Evolutionary conservation across 2,888 invertebrate genomes (phyloP), one percentile per base, ranked within the genome.

Genomic region (Eupithecia pulchellata): DNA sequence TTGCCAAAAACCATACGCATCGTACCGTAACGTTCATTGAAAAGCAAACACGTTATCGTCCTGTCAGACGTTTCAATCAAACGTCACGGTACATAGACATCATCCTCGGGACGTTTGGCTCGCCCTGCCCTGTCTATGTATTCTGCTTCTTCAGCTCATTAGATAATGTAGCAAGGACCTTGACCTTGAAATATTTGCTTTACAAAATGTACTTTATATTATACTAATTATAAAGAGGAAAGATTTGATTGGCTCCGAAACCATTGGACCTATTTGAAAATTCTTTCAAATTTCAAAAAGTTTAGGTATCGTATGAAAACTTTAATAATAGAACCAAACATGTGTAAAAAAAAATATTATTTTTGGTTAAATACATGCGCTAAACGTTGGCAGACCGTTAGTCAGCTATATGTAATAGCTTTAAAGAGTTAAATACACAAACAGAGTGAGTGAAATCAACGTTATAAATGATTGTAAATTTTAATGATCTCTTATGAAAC

Each of bases 61-160:
- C 52, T 25, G 63, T 64, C 64, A 61, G 58, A 62, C 67, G 29
- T 72, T 72, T 72, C 69, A 69, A 71, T 75, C 69, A 71, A 4
- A 34, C 39, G 74, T 74, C 68, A 69, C 63, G 69, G 69, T 52
- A 70, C 67, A 55, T 66, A 67, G 29, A 64, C 47, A 66, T 55
- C 30, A 74, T 73, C 77, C 72, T 74, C 75, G 72, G 68, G 72
- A 72, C 75, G 77, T 77, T 77, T 77, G 73, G 66, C 75, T 65
- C 72, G 74, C 58, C 71, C 66, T 70, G 60, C 64, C 73, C 64
- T 70, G 69, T 69, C 34, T 64, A 58, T 63, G 57, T 64, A 14
- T 5, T 55, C 25, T 60, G 58, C 39, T 36, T 61, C 11, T 34
- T 36, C 17, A 34, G 34, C 20, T 20, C 25, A 20, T 61, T 61